phyloP scores from a whole-genome alignment of 2,888 invertebrate genomes.

The Drosophila demipolita region DNA sequence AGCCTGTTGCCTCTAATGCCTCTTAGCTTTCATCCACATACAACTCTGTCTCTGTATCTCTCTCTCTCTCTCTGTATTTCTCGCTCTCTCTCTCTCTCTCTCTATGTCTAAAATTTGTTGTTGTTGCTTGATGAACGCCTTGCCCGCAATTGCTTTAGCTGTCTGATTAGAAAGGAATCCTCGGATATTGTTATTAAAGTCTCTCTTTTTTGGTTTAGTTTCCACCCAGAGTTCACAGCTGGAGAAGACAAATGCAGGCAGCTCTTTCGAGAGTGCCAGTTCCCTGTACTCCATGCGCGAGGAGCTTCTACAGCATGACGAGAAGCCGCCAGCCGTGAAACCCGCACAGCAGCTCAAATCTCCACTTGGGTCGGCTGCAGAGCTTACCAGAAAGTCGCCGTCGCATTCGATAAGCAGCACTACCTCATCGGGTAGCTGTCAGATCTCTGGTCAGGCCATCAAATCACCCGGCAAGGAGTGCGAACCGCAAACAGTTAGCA shows the following conservation, averaged over 20 bases:
- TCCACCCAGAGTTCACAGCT: slow-evolving; percentile 85
- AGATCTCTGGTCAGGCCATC: slow-evolving; percentile 53
- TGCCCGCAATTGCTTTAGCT: slow-evolving; percentile 76
- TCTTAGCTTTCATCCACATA: slow-evolving; percentile 60
- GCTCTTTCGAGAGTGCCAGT: slow-evolving; percentile 95
- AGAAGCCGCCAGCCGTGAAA: slow-evolving; percentile 40
- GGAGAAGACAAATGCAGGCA: slow-evolving; percentile 89
- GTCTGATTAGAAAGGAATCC: slow-evolving; percentile 24
- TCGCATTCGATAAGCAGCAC: slow-evolving; percentile 87
- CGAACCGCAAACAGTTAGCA: slow-evolving; percentile 56
- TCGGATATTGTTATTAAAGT: background rate
- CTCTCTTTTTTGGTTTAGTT: slow-evolving; percentile 61
- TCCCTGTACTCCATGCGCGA: slow-evolving; percentile 92
- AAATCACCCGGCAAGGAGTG: slow-evolving; percentile 66
- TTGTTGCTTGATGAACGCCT: slow-evolving; percentile 84
- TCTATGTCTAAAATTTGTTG: slow-evolving; percentile 78
- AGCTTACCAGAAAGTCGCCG: slow-evolving; percentile 83
- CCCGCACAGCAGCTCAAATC: slow-evolving; percentile 55
- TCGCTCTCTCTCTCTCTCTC: background rate
- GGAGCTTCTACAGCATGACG: slow-evolving; percentile 87
- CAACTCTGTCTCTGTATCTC: slow-evolving; percentile 44
- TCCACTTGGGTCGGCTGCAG: slow-evolving; percentile 52
- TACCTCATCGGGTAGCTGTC: slow-evolving; percentile 87
- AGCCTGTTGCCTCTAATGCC: slow-evolving; percentile 30
- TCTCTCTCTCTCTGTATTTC: slow-evolving; percentile 4